Evolutionary conservation across 2,888 invertebrate genomes (phyloP).

Genomic region (Gari tellinella): DNA sequence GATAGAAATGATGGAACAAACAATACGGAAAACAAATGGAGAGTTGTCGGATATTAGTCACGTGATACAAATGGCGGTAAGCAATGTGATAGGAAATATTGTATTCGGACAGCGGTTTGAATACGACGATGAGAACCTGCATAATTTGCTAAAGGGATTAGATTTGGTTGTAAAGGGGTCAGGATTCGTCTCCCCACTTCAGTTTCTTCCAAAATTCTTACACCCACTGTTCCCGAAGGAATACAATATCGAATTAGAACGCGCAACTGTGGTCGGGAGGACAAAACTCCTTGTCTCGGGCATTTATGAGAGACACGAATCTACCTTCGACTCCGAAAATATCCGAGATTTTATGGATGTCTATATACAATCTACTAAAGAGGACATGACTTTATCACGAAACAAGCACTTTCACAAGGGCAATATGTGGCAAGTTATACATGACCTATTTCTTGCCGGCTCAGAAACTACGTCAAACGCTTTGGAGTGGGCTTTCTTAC

Average conservation of each 20-base stretch:
- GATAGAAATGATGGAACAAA: slow-evolving; percentile 1
- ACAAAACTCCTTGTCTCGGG: slow-evolving; percentile 1
- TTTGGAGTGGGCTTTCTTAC: slow-evolving; percentile 14
- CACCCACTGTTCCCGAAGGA: slow-evolving; percentile 19
- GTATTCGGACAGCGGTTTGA: slow-evolving; percentile 5
- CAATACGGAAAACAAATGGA: not conserved
- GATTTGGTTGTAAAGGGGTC: slow-evolving; percentile 11
- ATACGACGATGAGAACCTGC: slow-evolving; percentile 8
- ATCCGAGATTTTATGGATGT: slow-evolving; percentile 20
- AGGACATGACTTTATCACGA: slow-evolving; percentile 8
- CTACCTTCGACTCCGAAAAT: slow-evolving; percentile 2
- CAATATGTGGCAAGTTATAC: slow-evolving; percentile 16
- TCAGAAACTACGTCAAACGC: slow-evolving; percentile 9
- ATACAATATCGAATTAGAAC: slow-evolving; percentile 5
- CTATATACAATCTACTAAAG: slow-evolving; percentile 12
- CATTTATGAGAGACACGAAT: slow-evolving; percentile 12
- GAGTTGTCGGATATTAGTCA: not conserved
- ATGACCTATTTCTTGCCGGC: slow-evolving; percentile 25
- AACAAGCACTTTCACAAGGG: slow-evolving; percentile 2
- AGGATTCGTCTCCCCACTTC: slow-evolving; percentile 8
- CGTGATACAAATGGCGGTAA: slow-evolving; percentile 1
- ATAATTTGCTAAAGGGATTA: slow-evolving; percentile 2
- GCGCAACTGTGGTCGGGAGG: not conserved
- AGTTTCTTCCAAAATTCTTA: slow-evolving; percentile 21
- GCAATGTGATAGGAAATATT: slow-evolving; percentile 9